These are phyloP conservation scores for Callopanchax toddi DNA, from an alignment of 2,113 vertebrate species.

Conservation along the genomic window DNA sequence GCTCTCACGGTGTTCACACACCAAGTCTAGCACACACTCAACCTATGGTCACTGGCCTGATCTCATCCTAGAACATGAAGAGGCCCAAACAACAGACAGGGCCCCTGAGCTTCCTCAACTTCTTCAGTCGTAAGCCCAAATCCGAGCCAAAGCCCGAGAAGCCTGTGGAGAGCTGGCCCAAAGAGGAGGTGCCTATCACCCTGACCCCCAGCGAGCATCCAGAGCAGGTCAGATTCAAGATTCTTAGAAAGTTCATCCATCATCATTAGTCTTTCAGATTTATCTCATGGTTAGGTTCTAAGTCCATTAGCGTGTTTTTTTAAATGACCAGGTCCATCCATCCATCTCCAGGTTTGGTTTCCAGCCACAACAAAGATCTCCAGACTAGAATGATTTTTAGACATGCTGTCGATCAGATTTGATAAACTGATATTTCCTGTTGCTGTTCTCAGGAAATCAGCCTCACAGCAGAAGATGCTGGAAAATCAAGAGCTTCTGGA, in stretches of 20 bases:
- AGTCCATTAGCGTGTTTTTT: too few relatives aligned
- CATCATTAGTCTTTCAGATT: too few relatives aligned
- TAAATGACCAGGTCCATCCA: too few relatives aligned
- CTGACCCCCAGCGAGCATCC: slow-evolving; percentile 73
- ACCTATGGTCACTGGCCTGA: slow-evolving; percentile 66
- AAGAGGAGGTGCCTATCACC: slow-evolving; percentile 65
- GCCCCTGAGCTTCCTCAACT: slow-evolving; percentile 79
- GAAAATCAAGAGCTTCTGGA: slow-evolving; percentile 55
- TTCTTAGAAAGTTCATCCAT: neutral
- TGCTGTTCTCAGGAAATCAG: slow-evolving; percentile 56
- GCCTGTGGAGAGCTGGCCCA: slow-evolving; percentile 47
- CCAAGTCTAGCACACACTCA: slow-evolving; percentile 21
- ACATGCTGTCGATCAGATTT: too few relatives aligned
- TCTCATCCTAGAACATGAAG: slow-evolving; percentile 77
- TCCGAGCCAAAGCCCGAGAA: slow-evolving; percentile 67
- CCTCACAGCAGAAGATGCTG: slow-evolving; percentile 55
- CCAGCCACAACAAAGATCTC: neutral
- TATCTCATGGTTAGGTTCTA: too few relatives aligned
- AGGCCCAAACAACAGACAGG: slow-evolving; percentile 77
- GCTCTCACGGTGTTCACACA: slow-evolving; percentile 29
- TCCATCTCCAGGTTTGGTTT: neutral
- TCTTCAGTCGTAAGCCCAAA: slow-evolving; percentile 80
- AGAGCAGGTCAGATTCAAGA: slow-evolving; percentile 64
- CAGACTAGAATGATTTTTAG: slow-evolving; percentile 42
- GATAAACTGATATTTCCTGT: slow-evolving; percentile 4